Base-by-base conservation (phyloP, 2,888 invertebrate genomes). In the Pocota personata region DNA sequence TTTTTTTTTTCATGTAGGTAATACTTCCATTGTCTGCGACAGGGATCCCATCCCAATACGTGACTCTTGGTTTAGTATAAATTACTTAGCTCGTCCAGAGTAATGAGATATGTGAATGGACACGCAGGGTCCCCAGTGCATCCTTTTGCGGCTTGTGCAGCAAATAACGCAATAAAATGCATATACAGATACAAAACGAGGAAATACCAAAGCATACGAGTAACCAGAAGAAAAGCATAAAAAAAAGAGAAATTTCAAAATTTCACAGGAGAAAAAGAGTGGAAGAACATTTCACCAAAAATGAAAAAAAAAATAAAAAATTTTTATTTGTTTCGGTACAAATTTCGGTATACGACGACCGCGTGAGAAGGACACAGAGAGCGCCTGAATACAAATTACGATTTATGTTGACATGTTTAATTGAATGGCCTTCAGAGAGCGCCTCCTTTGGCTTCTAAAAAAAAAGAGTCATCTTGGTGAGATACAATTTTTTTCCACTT, bases 371-470 rank as follows among this genome's bases (percentile, higher is more conserved):
- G 75, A 86, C 72, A 67, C 66, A 30, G 66, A 80, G 75, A 60
- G 80, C 50, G 82, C 52, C 71, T 67, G 69, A 86, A 82, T 86
- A 86, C 82, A 86, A 86, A 86, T 82, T 77, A 86, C 86, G 86
- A 86, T 86, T 86, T 86, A 86, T 86, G 86, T 71, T 86, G 86
- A 86, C 86, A 86, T 82, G 66, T 86, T 82, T 80, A 86, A 86
- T 82, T 80, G 86, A 86, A 82, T 86, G 76, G 86, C 76, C 84
- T 82, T 86, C 75, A 82, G 46, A 58, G 86, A 82, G 86, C 86
- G 82, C 82, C 86, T 76, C 86, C 55, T 77, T 40, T 62, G 66
- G 52, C 66, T 86, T 66, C 80, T 71, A 62, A 37, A 73, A 40
- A 46, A 55, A 69, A 30, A 43, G 4, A 72, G 67, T 80, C 73